Evolutionary conservation across 2,797 vertebrate genomes (phyloP), one percentile per base, ranked within the genome.

Genomic region (Kryptopterus vitreolus): DNA sequence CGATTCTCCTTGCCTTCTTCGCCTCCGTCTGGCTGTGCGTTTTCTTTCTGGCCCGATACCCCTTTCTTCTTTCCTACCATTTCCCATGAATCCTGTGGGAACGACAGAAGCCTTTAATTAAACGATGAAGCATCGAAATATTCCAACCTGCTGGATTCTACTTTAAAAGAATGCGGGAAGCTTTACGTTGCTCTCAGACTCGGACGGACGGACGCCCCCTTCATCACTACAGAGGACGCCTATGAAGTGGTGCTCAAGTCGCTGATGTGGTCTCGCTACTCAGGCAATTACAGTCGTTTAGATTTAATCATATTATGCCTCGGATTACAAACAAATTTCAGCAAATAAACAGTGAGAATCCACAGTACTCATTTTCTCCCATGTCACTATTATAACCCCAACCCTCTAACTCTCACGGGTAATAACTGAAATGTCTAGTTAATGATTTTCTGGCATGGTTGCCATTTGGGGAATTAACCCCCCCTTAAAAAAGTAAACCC

Each of bases 51-150:
- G 82, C 96, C 96, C 0, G 97, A 98, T 84, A 99, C 94, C 0
- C 96, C 94, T 85, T 99, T 99, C 93, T 99, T 99, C 92, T 98
- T 99, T 38, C 98, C 98, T 3, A 99, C 98, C 97, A 99, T 99
- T 83, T 99, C 97, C 97, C 98, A 99, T 73, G 98, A 99, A 88
- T 99, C 96, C 98, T 99, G 84, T 5, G 72, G 52, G 85, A 81
- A 46, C 66, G 31, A 77, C 2, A 33, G 65, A 24, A 69, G 2
- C n/a, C n/a, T 22, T 71, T 71, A 76, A 61, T 71, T 71, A 76
- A 61, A 46, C 18, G 3, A 31, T 6, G 59, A 26, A 46, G 46
- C 65, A 31, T 3, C 15, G 55, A 77, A 31, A 61, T 24, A 10
- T 65, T 24, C 20, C 15, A 38, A 76, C 58, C 26, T 16, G 5